Evolutionary conservation across 2,888 invertebrate genomes (phyloP).

Genomic region (Aspidapion aeneum): DNA sequence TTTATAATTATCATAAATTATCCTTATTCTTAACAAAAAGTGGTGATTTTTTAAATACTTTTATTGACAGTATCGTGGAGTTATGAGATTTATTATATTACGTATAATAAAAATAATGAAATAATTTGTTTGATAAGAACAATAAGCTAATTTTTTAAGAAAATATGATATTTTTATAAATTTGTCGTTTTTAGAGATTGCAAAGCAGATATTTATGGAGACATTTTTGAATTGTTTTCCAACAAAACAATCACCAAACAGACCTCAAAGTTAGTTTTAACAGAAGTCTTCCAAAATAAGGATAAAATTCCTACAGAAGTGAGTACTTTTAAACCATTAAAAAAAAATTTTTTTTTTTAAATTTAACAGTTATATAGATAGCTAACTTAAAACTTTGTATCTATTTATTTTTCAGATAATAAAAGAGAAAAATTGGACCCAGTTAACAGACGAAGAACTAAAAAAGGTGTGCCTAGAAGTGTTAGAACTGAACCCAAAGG

Average conservation of each 20-base stretch:
- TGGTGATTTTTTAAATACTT: too few species aligned
- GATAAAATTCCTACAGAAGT: conserved; percentile 47
- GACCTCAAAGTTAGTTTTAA: conserved; percentile 53
- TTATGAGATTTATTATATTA: too few species aligned
- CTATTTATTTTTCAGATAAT: conserved; percentile 51
- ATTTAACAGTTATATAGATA: neutral
- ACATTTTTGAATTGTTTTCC: conserved; percentile 61
- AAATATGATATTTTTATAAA: too few species aligned
- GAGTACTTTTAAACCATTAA: conserved; percentile 16
- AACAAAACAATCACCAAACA: conserved; percentile 59
- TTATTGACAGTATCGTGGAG: too few species aligned
- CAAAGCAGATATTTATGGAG: conserved; percentile 54
- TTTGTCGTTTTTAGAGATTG: conserved; percentile 50
- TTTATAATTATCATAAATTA: too few species aligned
- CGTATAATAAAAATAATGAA: too few species aligned
- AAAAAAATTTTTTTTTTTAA: neutral
- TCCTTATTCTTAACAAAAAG: too few species aligned
- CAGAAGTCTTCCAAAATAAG: conserved; percentile 49
- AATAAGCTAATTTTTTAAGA: too few species aligned
- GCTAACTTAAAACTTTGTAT: neutral
- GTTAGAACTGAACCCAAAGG: conserved; percentile 61
- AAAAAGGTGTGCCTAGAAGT: conserved; percentile 58
- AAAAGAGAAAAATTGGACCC: conserved; percentile 58
- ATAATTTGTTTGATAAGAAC: too few species aligned
- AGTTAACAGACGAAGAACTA: conserved; percentile 63